Conservation (phyloP, 1,140 invertebrate species). For the Melipona quadrifasciata region DNA sequence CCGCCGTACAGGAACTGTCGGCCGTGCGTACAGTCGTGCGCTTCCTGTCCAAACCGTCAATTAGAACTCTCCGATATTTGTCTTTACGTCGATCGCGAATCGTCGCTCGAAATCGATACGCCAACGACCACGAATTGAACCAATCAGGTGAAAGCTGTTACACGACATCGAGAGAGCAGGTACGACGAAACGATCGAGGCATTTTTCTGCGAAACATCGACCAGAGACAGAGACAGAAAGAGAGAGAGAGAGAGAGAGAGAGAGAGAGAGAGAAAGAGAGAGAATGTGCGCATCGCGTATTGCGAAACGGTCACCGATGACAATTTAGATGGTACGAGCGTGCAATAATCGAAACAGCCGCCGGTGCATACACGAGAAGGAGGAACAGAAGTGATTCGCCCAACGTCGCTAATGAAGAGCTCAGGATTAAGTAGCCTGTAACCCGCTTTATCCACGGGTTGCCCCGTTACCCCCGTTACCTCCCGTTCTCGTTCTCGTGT, state of each 20-base stretch:
- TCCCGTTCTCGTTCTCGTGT: constrained; percentile 50
- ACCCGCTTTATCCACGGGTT: constrained; percentile 65
- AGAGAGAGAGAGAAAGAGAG: not conserved
- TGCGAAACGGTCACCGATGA: constrained; percentile 38
- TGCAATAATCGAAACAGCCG: constrained; percentile 61
- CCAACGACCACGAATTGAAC: not conserved
- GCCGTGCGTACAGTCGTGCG: too few relatives aligned
- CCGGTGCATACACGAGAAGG: constrained; percentile 21
- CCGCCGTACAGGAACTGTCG: not conserved
- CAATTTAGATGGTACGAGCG: constrained; percentile 54
- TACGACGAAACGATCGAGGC: not conserved
- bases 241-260: not conserved
- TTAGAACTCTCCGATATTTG: constrained; percentile 6
- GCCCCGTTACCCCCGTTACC: constrained; percentile 27
- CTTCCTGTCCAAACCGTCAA: not conserved
- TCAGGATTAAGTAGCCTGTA: constrained; percentile 74
- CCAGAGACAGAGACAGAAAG: too few relatives aligned
- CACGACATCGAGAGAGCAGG: not conserved
- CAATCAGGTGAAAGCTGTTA: not conserved
- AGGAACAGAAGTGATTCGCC: constrained; percentile 61
- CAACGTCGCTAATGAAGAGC: constrained; percentile 74
- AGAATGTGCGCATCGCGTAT: not conserved
- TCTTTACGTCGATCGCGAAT: constrained; percentile 5
- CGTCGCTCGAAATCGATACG: constrained; percentile 1
- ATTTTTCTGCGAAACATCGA: constrained; percentile 18